A percentile compares a stretch with the other conserved stretches of the same genome.
Evolutionary conservation across 2,888 invertebrate genomes (phyloP).

Genomic region (Macaria notata): DNA sequence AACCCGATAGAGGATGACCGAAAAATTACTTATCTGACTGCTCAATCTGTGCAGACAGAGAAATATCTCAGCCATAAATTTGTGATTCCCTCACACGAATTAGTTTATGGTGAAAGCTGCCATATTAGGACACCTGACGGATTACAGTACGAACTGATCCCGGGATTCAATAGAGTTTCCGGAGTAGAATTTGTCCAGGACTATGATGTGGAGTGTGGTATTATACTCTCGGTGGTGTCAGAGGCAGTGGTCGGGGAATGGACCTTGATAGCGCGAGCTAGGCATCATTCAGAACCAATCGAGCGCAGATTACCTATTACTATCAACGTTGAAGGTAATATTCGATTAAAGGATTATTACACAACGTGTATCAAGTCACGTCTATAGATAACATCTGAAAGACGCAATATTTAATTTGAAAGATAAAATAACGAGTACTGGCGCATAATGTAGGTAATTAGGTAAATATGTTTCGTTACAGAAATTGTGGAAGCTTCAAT

Average conservation of each 20-base stretch:
- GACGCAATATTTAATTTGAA: constrained; percentile 17
- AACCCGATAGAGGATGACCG: constrained; percentile 43
- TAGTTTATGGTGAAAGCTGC: constrained; percentile 47
- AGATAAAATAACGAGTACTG: too few relatives aligned
- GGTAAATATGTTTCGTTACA: constrained; percentile 39
- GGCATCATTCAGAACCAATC: constrained; percentile 31
- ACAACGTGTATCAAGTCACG: constrained; percentile 60
- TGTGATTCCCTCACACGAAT: constrained; percentile 31
- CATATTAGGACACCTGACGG: constrained; percentile 52
- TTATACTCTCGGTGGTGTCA: constrained; percentile 43
- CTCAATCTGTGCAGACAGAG: constrained; percentile 25
- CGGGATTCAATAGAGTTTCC: constrained; percentile 39
- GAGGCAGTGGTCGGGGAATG: constrained; percentile 56
- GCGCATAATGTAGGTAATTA: constrained; percentile 30
- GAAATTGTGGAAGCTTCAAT: constrained; percentile 50
- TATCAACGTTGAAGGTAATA: constrained; percentile 63
- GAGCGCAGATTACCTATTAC: constrained; percentile 58
- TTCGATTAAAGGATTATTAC: constrained; percentile 38
- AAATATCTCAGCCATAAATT: constrained; percentile 39
- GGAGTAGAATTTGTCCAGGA: constrained; percentile 45
- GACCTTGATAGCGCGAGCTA: constrained; percentile 55
- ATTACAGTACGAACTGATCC: constrained; percentile 42
- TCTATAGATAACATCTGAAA: constrained; percentile 52
- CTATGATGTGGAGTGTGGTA: constrained; percentile 46
- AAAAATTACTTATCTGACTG: constrained; percentile 26